Base-by-base conservation (phyloP, 1,140 invertebrate genomes). In the Octopus sinensis region DNA sequence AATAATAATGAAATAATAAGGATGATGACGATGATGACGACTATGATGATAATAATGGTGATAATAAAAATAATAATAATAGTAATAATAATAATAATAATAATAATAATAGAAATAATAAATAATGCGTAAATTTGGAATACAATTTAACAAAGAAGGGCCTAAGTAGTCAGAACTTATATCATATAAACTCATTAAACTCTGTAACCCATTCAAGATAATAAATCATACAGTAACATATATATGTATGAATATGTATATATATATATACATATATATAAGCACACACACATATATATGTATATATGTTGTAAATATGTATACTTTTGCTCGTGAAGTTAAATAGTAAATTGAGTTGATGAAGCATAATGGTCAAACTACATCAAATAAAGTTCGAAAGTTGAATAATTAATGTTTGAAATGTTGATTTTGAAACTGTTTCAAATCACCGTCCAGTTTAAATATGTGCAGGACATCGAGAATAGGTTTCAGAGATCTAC, bases 221-320 rank as follows among this genome's bases (percentile, higher is more conserved):
- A 9, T 17, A 13, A 73, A 12, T 6, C 17, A n/a, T 17, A 73
- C 68, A 5, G 17, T n/a, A n/a, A 17, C 13, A 73, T 73, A 73
- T 73, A 73, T 73, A 73, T 73, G 30, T 73, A 73, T 73, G 30
- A n/a, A 73, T 73, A 73, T 62, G 6, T 73, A 73, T 73, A 6
- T 73, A 6, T 73, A 6, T 73, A 73, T 73, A 73, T 73, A 73
- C 6, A 73, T 73, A 73, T 73, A 73, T 73, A 73, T 73, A 73
- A 4, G 3, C 30, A 23, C 6, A 73, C 5, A 73, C 6, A 73
- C 13, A 73, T 73, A 73, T 73, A 17, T 73, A 13, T 7, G 5
- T 10, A 73, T 7, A 73, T 73, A 73, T 7, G 68, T 43, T 43
- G 30, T 43, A 43, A 43, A 43, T 43, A 43, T 43, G 30, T 43